These are phyloP conservation scores for Ophonus ardosiacus DNA, from an alignment of 2,888 invertebrate species.

Conservation along the genomic window DNA sequence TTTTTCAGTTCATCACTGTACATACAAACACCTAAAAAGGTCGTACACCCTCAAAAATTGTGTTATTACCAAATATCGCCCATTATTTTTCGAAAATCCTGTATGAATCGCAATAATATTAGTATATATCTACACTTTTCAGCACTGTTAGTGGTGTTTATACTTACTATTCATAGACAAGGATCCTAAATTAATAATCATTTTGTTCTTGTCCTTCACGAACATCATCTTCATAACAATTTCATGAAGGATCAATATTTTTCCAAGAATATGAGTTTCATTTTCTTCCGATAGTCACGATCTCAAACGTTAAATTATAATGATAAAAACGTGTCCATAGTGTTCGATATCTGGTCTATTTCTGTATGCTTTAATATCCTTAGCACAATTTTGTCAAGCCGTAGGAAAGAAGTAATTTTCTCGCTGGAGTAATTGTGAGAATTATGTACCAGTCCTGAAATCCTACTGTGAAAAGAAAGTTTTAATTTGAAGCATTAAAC, in stretches of 20 bases:
- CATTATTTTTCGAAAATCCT: too few relatives aligned
- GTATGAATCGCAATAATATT: too few relatives aligned
- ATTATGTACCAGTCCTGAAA: slow-evolving; percentile 9
- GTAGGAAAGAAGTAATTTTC: background rate
- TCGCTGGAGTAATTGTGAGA: background rate
- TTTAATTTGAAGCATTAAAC: slow-evolving; percentile 20
- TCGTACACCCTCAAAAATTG: too few relatives aligned
- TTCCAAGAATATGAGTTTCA: background rate
- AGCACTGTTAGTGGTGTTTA: too few relatives aligned
- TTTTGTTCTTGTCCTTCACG: background rate
- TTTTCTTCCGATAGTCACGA: background rate
- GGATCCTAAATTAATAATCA: background rate
- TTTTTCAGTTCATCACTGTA: too few relatives aligned
- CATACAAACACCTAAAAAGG: too few relatives aligned
- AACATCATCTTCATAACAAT: background rate
- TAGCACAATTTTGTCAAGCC: background rate
- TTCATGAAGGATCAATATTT: background rate
- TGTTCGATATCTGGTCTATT: background rate
- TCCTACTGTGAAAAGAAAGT: slow-evolving; percentile 3
- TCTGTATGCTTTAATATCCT: background rate
- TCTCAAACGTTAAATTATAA: background rate
- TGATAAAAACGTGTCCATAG: background rate
- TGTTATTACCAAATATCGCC: too few relatives aligned
- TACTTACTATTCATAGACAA: background rate
- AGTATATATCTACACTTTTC: too few relatives aligned